Percentiles rank a stretch among this genome's conserved stretches.
Evolutionary conservation across 2,888 invertebrate genomes (phyloP).

Genomic region (Plebejus argus): DNA sequence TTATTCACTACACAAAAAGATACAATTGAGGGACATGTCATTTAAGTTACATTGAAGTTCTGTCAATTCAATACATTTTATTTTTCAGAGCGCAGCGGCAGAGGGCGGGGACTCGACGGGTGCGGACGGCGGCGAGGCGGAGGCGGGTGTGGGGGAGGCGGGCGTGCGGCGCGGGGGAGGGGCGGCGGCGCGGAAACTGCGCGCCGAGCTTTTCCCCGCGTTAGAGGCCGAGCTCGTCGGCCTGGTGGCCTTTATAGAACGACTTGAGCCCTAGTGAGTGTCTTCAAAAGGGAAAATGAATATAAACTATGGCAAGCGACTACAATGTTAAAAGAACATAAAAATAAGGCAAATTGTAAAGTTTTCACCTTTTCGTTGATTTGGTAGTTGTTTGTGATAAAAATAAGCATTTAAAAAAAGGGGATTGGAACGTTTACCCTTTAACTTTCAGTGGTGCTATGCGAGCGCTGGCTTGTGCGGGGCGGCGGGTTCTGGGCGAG

Average conservation of each 20-base stretch:
- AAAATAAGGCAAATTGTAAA: no score
- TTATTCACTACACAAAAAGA: no score
- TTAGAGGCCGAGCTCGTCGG: slow-evolving; percentile 92
- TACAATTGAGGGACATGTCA: no score
- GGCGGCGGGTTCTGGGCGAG: slow-evolving; percentile 96
- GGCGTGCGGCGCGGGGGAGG: slow-evolving; percentile 66
- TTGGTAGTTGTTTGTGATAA: no score
- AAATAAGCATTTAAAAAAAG: no score
- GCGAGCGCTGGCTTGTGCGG: slow-evolving; percentile 94
- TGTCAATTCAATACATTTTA: no score
- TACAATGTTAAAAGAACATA: no score
- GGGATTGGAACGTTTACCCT: no score
- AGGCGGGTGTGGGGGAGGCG: slow-evolving; percentile 52
- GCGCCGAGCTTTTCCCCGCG: slow-evolving; percentile 93
- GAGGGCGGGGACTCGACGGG: slow-evolving; percentile 36
- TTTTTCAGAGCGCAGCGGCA: not conserved
- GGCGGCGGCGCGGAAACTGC: slow-evolving; percentile 91
- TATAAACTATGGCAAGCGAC: no score
- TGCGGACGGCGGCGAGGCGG: slow-evolving; percentile 46
- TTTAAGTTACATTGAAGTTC: no score
- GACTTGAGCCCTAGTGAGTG: slow-evolving; percentile 93
- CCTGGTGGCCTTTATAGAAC: slow-evolving; percentile 93
- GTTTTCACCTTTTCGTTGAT: no score
- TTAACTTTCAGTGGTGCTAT: slow-evolving; percentile 88
- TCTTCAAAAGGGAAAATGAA: no score